phyloP scores from a whole-genome alignment of 2,797 vertebrate species.

The Alauda arvensis region DNA sequence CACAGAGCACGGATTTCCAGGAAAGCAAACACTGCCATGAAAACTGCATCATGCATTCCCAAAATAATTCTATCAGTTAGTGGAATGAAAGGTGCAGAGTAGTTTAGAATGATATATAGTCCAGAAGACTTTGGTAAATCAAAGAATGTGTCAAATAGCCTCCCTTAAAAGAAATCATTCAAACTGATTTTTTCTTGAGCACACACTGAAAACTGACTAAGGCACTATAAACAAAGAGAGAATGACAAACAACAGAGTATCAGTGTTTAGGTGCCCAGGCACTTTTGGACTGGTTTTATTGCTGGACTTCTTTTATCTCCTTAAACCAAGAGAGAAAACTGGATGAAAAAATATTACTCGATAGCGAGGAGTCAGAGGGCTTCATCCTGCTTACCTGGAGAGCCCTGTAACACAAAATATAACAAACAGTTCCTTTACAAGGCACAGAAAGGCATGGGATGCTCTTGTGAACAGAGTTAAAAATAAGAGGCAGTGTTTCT shows the following conservation, averaged over 20 bases:
- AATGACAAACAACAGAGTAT: not conserved
- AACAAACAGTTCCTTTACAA: not conserved
- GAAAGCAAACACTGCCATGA: not conserved
- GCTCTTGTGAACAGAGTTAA: not conserved
- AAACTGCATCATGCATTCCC: not conserved
- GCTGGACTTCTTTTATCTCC: not conserved
- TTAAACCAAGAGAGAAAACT: constrained; percentile 1
- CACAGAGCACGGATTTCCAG: not conserved
- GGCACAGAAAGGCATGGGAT: not conserved
- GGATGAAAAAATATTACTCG: not conserved
- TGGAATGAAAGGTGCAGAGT: not conserved
- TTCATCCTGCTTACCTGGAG: not conserved
- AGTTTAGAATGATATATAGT: not conserved
- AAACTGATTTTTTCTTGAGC: constrained; percentile 30
- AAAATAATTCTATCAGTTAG: constrained; percentile 30
- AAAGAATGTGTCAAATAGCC: not conserved
- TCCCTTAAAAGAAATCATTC: constrained; percentile 48
- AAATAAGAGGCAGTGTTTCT: not conserved
- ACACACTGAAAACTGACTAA: not conserved
- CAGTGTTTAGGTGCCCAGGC: not conserved
- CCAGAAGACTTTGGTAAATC: constrained; percentile 19
- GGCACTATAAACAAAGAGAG: not conserved
- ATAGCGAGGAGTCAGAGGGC: not conserved
- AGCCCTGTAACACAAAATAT: not conserved
- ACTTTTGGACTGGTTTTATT: not conserved